Conservation (phyloP, 2,113 vertebrate genomes). For the Oceanodroma tethys region DNA sequence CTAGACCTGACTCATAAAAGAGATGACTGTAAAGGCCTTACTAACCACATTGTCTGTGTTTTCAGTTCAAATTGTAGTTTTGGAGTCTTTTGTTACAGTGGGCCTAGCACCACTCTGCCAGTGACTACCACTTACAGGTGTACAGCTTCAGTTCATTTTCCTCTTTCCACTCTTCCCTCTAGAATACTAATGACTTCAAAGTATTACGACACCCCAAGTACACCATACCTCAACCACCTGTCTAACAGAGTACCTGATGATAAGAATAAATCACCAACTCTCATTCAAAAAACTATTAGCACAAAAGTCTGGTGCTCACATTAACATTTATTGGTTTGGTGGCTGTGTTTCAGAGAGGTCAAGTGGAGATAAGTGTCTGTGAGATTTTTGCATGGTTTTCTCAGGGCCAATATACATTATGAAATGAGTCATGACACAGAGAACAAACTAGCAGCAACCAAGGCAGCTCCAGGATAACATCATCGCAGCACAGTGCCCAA, state of each 20-base stretch:
- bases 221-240: neutral
- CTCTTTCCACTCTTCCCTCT: neutral
- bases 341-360: neutral
- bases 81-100: accelerated
- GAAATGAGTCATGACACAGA: neutral
- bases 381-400: neutral
- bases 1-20: neutral
- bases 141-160: neutral
- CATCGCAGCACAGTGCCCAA: neutral
- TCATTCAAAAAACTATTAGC: neutral
- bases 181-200: neutral
- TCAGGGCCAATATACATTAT: neutral
- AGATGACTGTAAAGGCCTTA: neutral
- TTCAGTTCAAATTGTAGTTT: neutral
- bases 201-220: neutral
- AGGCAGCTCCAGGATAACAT: neutral
- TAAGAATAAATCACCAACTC: neutral
- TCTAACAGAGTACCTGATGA: neutral
- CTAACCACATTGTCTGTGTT: neutral
- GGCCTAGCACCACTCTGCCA: neutral
- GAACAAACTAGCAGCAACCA: neutral
- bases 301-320: neutral
- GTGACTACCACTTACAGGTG: neutral
- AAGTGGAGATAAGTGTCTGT: neutral
- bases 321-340: neutral